Percentiles rank a stretch among this genome's conserved stretches.
These are phyloP conservation scores for Mionectes macconnelli DNA, from an alignment of 2,113 vertebrate genomes.

Conservation along the genomic window DNA sequence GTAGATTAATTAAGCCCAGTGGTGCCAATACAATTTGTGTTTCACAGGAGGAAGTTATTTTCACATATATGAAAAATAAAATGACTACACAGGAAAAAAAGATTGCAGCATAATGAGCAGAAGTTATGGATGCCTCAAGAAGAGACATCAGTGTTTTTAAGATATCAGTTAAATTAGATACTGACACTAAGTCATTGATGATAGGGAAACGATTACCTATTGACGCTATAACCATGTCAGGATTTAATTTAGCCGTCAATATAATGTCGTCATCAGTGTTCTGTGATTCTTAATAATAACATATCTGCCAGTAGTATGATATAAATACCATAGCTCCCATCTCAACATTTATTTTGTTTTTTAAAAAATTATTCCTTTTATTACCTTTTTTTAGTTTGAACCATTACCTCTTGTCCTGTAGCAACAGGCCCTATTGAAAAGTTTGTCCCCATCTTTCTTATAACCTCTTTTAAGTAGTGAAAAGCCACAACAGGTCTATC, in stretches of 20 bases:
- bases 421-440: accelerated
- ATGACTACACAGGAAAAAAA: neutral
- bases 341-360: neutral
- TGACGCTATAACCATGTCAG: neutral
- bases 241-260: neutral
- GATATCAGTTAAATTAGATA: neutral
- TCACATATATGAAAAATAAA: neutral
- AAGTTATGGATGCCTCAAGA: neutral
- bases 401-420: neutral
- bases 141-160: neutral
- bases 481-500: neutral
- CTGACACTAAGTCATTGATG: neutral
- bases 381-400: neutral
- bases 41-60: neutral
- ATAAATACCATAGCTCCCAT: neutral
- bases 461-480: accelerated
- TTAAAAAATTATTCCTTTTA: neutral
- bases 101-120: neutral
- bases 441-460: neutral
- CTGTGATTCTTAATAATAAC: neutral
- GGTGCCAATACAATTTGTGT: neutral
- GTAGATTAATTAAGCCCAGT: neutral
- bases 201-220: neutral
- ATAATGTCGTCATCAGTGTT: neutral
- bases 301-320: neutral